Percentiles rank a stretch among this genome's conserved stretches.
Conservation (phyloP, 2,888 invertebrate species). For the Xanthorhoe spadicearia region DNA sequence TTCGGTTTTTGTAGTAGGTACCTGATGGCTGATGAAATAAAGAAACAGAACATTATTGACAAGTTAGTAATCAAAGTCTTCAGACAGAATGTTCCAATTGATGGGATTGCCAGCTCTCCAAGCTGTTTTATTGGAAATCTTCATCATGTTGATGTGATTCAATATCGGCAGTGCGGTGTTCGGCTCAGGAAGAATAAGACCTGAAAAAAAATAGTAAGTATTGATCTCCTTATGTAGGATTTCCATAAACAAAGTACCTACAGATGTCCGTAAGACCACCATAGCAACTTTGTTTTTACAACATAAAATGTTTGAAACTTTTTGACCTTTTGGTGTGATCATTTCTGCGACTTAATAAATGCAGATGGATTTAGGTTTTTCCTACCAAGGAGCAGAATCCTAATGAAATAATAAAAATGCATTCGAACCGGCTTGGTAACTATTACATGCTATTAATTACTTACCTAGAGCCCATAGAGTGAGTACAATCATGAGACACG, state of each 20-base stretch:
- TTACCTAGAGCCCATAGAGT: slow-evolving; percentile 57
- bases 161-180: slow-evolving; percentile 42
- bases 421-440: neutral
- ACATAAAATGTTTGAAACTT: too few relatives aligned
- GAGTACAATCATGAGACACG: slow-evolving; percentile 47
- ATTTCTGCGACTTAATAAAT: too few relatives aligned
- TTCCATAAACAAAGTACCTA: too few relatives aligned
- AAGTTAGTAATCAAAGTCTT: neutral
- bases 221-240: too few relatives aligned
- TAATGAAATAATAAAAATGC: neutral
- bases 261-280: too few relatives aligned
- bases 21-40: neutral
- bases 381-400: neutral
- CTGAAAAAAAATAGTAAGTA: slow-evolving; percentile 37
- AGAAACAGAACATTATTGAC: neutral
- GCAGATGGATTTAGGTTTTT: neutral
- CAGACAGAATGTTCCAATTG: neutral
- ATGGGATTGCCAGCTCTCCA: neutral
- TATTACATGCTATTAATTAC: slow-evolving; percentile 26
- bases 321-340: too few relatives aligned
- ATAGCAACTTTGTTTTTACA: too few relatives aligned
- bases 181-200: slow-evolving; percentile 47
- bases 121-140: neutral
- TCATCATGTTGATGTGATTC: slow-evolving; percentile 24
- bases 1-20: too few relatives aligned